Base-by-base conservation (phyloP, 1,140 invertebrate species). In the Globodera ellingtonae region DNA sequence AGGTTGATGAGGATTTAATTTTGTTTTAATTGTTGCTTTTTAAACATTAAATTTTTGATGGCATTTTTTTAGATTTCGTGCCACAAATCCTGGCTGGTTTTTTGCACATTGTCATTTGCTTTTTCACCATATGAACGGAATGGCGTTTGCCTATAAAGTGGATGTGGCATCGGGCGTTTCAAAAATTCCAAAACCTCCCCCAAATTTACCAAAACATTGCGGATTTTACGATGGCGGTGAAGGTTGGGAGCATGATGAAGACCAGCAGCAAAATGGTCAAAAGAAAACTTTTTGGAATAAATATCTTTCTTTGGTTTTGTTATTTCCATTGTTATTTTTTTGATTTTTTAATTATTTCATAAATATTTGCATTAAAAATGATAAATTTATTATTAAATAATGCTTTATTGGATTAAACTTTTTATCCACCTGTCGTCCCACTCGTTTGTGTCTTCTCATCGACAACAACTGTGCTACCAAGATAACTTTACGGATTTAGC, bases 21-120 rank as follows among this genome's bases (percentile, higher is more conserved):
- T 59, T 59, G 0, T 6, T 18, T 15, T 18, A 59, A 59, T 15
- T 62, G 13, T 15, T 18, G 10, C 15, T 62, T 62, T 62, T 62
- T 35, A 35, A 35, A 35, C 35, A 35, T 35, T 3, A 35, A 35
- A 35, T 35, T 35, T 35, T 62, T 62, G 13, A 9, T 52, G 73
- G n/a, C 48, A 72, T 46, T 56, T 46, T 47, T 82, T 48, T 72
- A 83, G 83, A 70, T 84, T 84, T 71, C 84, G 84, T 15, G 84
- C 83, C 1, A 73, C 67, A 3, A 84, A 84, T 76, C 85, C 84
- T 21, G 84, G 84, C 18, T 85, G 84, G 84, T 85, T 84, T 81
- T 86, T 86, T 70, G 84, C 84, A 6, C 84, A 85, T 59, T 85
- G 84, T 72, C 84, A 85, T 76, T 67, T 85, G 56, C 75, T 83